Percentiles rank a stretch among this genome's conserved stretches.
Evolutionary conservation across 2,113 vertebrate genomes (phyloP).

Genomic region (Acinonyx jubatus): DNA sequence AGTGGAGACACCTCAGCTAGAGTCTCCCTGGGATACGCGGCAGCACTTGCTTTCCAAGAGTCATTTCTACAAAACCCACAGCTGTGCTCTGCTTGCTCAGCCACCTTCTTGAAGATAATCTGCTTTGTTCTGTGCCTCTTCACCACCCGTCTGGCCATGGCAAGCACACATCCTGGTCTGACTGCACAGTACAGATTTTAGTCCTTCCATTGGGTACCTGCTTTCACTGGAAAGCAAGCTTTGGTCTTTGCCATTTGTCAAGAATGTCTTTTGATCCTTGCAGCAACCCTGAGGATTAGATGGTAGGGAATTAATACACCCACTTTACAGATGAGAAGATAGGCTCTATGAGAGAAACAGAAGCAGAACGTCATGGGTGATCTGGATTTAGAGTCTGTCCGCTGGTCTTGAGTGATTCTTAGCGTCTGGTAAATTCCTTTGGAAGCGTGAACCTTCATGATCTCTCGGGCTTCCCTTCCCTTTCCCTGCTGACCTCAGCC

Average conservation of each 20-base stretch:
- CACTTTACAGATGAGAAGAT: not conserved
- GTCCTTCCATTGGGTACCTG: not conserved
- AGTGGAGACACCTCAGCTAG: not conserved
- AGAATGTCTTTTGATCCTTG: not conserved
- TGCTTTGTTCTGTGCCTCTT: conserved; percentile 59
- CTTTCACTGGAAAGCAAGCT: not conserved
- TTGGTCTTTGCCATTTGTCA: not conserved
- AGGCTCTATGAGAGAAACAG: not conserved
- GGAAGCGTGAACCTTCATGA: not conserved
- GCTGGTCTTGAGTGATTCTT: not conserved
- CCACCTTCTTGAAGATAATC: conserved; percentile 25
- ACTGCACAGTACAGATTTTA: not conserved
- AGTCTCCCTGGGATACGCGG: not conserved
- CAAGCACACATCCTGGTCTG: not conserved
- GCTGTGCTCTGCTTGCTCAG: conserved; percentile 50
- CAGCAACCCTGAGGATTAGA: not conserved
- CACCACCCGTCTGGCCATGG: not conserved
- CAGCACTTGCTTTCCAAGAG: conserved; percentile 31
- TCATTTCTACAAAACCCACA: conserved; percentile 67
- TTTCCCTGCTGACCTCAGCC: not conserved
- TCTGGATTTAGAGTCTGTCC: not conserved
- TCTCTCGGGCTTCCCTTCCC: not conserved
- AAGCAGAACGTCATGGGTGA: not conserved
- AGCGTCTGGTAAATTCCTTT: not conserved
- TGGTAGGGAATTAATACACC: not conserved